phyloP scores from a whole-genome alignment of 2,113 vertebrate species.

The Uropsilus gracilis region DNA sequence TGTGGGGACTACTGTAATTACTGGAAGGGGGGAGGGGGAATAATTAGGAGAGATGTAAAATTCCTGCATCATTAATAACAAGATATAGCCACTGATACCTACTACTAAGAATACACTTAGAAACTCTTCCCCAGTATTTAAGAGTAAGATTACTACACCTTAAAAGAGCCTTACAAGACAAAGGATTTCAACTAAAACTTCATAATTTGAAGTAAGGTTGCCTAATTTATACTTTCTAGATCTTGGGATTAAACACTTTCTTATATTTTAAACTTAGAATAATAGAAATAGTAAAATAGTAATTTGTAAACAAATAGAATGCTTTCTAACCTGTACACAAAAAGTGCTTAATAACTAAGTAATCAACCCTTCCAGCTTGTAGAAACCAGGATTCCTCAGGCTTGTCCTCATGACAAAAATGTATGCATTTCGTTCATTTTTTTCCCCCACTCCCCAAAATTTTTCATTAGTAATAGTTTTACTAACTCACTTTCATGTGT shows the following conservation, averaged over 20 bases:
- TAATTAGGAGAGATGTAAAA: background rate
- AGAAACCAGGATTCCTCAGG: background rate
- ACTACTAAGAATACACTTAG: too few species aligned
- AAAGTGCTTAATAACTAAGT: background rate
- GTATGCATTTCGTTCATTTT: too few species aligned
- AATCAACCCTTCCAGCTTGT: background rate
- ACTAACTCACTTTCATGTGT: slow-evolving; percentile 19
- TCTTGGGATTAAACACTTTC: background rate
- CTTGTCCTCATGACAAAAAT: background rate
- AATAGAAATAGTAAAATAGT: background rate
- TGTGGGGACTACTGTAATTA: background rate
- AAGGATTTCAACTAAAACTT: background rate
- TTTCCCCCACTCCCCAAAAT: too few species aligned
- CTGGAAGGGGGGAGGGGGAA: background rate
- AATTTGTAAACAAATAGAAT: background rate
- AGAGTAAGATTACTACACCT: background rate
- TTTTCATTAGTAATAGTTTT: slow-evolving; percentile 2
- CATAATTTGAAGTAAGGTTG: slow-evolving; percentile 5
- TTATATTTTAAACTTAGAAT: slow-evolving; percentile 5
- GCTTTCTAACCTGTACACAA: background rate
- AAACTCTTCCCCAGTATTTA: too few species aligned
- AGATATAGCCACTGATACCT: too few species aligned
- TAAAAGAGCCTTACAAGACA: slow-evolving; percentile 5
- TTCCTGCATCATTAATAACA: too few species aligned
- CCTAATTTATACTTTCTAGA: background rate